A percentile compares a stretch with the other conserved stretches of the same genome.
Evolutionary conservation across 2,888 invertebrate species (phyloP).

Genomic region (Drosophila putrida): DNA sequence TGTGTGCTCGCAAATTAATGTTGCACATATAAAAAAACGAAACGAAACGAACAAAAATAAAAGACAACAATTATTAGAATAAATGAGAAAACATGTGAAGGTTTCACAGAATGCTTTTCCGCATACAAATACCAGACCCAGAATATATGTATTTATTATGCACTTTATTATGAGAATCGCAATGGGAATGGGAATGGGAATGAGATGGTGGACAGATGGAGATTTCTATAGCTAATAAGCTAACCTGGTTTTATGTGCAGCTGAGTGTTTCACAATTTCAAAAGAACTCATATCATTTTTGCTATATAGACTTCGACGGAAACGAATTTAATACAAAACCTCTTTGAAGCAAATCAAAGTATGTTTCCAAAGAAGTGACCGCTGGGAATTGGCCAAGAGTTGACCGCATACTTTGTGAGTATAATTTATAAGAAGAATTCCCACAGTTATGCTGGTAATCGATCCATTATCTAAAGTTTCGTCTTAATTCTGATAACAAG

Average conservation of each 20-base stretch:
- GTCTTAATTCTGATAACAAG: constrained; percentile 25
- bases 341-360: constrained; percentile 5
- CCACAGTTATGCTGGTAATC: constrained; percentile 63
- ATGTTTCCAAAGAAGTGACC: constrained; percentile 13
- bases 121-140: constrained; percentile 48
- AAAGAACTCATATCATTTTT: not conserved
- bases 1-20: constrained; percentile 67
- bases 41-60: constrained; percentile 56
- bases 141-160: constrained; percentile 12
- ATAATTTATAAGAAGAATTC: constrained; percentile 35
- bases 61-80: constrained; percentile 79
- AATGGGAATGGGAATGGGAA: constrained; percentile 1
- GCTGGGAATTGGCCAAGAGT: constrained; percentile 51
- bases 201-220: constrained; percentile 11
- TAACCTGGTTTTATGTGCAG: constrained; percentile 18
- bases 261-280: constrained; percentile 26
- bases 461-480: constrained; percentile 30
- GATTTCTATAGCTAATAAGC: constrained; percentile 14
- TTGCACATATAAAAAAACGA: constrained; percentile 47
- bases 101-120: constrained; percentile 71
- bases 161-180: constrained; percentile 23
- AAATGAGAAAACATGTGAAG: constrained; percentile 74
- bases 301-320: constrained; percentile 53
- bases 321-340: constrained; percentile 64
- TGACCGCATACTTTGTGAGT: constrained; percentile 1